Evolutionary conservation across 2,888 invertebrate species (phyloP).

Genomic region (Bedellia somnulentella): DNA sequence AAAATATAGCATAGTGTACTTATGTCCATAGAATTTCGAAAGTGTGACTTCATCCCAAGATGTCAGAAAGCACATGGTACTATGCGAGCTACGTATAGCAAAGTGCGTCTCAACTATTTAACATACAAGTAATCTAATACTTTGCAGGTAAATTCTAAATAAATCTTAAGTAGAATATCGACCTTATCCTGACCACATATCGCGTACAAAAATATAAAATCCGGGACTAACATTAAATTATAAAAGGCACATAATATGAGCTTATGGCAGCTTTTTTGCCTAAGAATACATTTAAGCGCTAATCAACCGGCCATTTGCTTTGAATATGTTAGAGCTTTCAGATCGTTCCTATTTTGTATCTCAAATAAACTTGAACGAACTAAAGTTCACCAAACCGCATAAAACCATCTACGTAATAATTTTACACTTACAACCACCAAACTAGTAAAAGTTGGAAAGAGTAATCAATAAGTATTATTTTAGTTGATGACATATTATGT

Average conservation of each 20-base stretch:
- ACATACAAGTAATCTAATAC: constrained; percentile 51
- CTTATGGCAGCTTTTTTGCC: constrained; percentile 43
- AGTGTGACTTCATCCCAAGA: constrained; percentile 17
- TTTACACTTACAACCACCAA: neutral
- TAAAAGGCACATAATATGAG: constrained; percentile 42
- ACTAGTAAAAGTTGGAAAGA: neutral
- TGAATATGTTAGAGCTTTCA: neutral
- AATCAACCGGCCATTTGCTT: constrained; percentile 2
- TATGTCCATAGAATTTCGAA: too few species aligned
- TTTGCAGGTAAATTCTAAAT: constrained; percentile 45
- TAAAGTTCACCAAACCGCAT: too few species aligned
- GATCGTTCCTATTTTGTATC: too few species aligned
- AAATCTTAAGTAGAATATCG: constrained; percentile 21
- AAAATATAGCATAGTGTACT: too few species aligned
- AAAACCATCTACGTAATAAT: neutral
- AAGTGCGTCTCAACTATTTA: constrained; percentile 42
- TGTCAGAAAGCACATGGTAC: constrained; percentile 50
- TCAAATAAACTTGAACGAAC: too few species aligned
- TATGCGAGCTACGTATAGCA: constrained; percentile 54
- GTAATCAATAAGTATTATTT: too few species aligned
- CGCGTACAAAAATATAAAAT: constrained; percentile 6
- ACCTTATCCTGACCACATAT: constrained; percentile 15
- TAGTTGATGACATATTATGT: too few species aligned
- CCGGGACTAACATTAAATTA: constrained; percentile 3
- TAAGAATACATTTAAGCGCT: constrained; percentile 17